These are phyloP conservation scores for Hylia prasina DNA, from an alignment of 2,113 vertebrate genomes.

Conservation along the genomic window DNA sequence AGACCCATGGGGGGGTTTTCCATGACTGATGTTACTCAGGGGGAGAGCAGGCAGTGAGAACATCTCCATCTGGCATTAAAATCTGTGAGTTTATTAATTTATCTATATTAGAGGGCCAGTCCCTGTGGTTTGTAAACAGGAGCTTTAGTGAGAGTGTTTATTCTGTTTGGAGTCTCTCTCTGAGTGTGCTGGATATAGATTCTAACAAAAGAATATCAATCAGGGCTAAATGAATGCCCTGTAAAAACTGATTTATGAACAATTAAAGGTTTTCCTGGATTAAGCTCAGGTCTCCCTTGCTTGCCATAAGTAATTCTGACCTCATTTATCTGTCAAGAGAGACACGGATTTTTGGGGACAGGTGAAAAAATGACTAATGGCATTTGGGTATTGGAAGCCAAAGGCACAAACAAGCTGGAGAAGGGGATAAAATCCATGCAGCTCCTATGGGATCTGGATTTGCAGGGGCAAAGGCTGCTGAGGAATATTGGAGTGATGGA, in stretches of 20 bases:
- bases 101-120: neutral
- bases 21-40: neutral
- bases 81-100: neutral
- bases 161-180: neutral
- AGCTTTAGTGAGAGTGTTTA: neutral
- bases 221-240: neutral
- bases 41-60: neutral
- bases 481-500: neutral
- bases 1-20: neutral
- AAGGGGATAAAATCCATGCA: neutral
- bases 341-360: neutral
- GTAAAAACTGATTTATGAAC: conserved; percentile 20
- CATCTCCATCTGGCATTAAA: neutral
- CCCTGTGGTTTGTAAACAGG: neutral
- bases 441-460: neutral
- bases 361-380: neutral
- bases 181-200: neutral
- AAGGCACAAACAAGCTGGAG: neutral
- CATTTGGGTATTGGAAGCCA: neutral
- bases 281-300: neutral
- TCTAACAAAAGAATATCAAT: conserved; percentile 30
- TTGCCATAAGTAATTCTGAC: neutral
- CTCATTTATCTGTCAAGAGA: neutral
- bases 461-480: neutral
- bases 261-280: conserved; percentile 11